These are phyloP conservation scores for Oreohelix idahoensis DNA, from an alignment of 1,140 invertebrate species.

Conservation along the genomic window DNA sequence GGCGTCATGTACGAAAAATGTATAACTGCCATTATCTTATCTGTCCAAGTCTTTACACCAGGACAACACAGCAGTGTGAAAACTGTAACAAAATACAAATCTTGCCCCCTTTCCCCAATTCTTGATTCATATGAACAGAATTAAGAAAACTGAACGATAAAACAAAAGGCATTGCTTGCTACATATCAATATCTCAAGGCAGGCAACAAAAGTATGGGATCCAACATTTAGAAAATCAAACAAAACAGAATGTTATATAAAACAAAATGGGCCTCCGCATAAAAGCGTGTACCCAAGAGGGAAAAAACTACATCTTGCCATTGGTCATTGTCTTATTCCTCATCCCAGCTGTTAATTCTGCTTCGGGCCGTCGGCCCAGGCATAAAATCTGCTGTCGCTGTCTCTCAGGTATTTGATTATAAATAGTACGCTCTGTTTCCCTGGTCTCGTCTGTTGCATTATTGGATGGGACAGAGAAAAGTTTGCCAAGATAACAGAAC, in stretches of 20 bases:
- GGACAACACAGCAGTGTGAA: no score
- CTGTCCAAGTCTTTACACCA: no score
- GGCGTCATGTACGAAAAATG: no score
- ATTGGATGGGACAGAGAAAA: background rate
- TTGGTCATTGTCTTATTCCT: conserved; percentile 10
- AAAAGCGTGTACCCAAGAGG: background rate
- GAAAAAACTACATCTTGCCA: conserved; percentile 16
- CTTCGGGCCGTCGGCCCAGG: conserved; percentile 27
- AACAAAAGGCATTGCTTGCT: background rate
- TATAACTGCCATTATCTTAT: no score
- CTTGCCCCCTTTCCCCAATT: no score
- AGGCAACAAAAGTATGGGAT: background rate
- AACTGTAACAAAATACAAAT: no score
- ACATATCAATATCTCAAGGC: background rate
- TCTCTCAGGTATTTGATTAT: conserved; percentile 33
- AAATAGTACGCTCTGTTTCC: conserved; percentile 9
- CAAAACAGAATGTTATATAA: background rate
- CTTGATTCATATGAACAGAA: no score
- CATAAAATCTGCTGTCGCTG: conserved; percentile 35
- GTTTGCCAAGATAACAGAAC: background rate
- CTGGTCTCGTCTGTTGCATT: conserved; percentile 10
- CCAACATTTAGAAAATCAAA: background rate
- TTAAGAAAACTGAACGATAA: background rate
- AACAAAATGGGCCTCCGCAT: background rate
- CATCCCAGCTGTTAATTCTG: conserved; percentile 27